A percentile compares a stretch with the other conserved stretches of the same genome.
phyloP scores from a whole-genome alignment of 2,888 invertebrate species.

The Ptychoptera contaminata region DNA sequence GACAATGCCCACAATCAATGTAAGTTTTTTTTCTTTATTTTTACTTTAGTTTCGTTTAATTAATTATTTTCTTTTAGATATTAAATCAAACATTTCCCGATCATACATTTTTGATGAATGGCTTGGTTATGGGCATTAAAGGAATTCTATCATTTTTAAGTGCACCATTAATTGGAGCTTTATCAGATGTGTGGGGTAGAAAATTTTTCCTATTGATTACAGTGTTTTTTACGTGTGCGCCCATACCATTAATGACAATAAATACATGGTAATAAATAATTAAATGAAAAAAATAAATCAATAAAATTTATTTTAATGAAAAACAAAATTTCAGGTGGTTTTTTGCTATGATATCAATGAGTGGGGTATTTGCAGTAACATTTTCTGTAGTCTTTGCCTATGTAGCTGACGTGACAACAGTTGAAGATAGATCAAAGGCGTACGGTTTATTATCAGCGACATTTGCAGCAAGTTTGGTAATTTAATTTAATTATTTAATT shows the following conservation, averaged over 20 bases:
- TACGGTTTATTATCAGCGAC: conserved; percentile 98
- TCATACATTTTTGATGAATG: conserved; percentile 99
- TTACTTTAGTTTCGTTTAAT: conserved; percentile 4
- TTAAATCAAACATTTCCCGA: conserved; percentile 96
- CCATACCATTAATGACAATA: conserved; percentile 96
- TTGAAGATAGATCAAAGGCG: conserved; percentile 85
- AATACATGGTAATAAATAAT: conserved; percentile 65
- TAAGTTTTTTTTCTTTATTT: conserved; percentile 14
- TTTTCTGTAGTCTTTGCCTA: conserved; percentile 99
- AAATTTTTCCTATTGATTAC: conserved; percentile 96
- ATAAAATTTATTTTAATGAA: no score
- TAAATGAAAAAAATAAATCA: no score
- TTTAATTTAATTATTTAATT: background rate
- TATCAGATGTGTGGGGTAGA: conserved; percentile 97
- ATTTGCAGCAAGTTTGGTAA: conserved; percentile 91
- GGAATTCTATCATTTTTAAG: conserved; percentile 94
- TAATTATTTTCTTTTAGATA: conserved; percentile 32
- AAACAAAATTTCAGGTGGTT: conserved; percentile 81
- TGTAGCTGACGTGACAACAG: conserved; percentile 97
- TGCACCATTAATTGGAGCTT: conserved; percentile 91
- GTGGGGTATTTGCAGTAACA: conserved; percentile 96
- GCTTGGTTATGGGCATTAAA: conserved; percentile 96
- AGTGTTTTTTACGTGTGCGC: conserved; percentile 96
- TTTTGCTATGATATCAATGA: conserved; percentile 97
- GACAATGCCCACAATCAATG: conserved; percentile 87